Base-by-base conservation (phyloP, 92 coral and sea anemone species). In the Zoanthus solanderi region DNA sequence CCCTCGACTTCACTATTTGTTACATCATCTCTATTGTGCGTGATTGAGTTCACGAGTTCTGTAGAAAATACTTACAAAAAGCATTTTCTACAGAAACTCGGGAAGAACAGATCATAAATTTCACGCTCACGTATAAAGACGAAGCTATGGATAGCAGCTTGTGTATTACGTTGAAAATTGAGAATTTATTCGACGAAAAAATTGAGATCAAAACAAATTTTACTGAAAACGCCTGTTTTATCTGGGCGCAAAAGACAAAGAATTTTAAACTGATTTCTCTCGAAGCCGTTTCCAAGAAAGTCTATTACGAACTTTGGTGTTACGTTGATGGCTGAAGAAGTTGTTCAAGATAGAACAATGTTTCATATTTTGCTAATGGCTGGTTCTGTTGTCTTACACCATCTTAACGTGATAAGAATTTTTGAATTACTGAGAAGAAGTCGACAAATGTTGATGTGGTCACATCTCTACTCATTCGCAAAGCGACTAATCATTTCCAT, bases 81-180 rank as follows among this genome's bases (percentile, higher is more conserved):
- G 60, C 85, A 81, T 81, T 81, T 81, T 81, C 85, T 81, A 81
- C 63, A 66, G 85, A 81, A 81, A 81, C 85, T 81, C 85, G 45
- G 29, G 0, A 46, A 81, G 61, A 65, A 66, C 85, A 67, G 85
- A 75, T 81, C 85, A 81, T 81, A 81, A 81, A 45, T 45, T 54
- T 65, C 46, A 11, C 32, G 85, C 42, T 48, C 75, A 65, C 85
- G 47, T 8, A 15, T 45, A 65, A 81, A 81, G 85, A 44, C 23
- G 60, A 67, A 81, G 85, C 30, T 9, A 81, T 81, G 85, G 85
- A 81, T 66, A 46, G 85, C 52, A 44, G 65, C 7, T 81, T 81
- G 75, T 65, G 53, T 50, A 44, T 46, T 7, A 4, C 16, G 85
- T 66, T 66, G 14, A 81, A 23, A 48, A 66, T 67, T 54, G 67